Evolutionary conservation across 1,140 invertebrate species (phyloP).

Genomic region (Stenopsyche tienmushanensis): DNA sequence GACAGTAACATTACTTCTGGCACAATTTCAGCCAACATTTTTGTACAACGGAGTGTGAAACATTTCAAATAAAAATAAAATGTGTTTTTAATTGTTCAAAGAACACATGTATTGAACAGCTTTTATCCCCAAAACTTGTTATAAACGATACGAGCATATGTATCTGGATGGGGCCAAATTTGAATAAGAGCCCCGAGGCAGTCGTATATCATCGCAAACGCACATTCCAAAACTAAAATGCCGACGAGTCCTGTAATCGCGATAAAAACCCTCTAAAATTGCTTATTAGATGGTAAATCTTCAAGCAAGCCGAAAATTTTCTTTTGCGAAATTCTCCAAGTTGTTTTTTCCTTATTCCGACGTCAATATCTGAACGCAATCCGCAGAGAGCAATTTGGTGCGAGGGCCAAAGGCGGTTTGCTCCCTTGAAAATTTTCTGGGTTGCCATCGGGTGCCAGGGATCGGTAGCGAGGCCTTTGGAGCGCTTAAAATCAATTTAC

Average conservation of each 20-base stretch:
- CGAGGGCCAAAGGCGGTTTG: background rate
- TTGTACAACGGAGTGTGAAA: too few relatives aligned
- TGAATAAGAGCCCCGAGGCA: too few relatives aligned
- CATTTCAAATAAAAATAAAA: too few relatives aligned
- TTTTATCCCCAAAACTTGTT: too few relatives aligned
- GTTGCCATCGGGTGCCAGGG: background rate
- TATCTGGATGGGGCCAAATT: too few relatives aligned
- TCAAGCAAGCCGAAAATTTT: background rate
- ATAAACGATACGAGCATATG: too few relatives aligned
- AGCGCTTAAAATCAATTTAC: conserved; percentile 27
- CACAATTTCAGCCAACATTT: too few relatives aligned
- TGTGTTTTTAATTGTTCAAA: too few relatives aligned
- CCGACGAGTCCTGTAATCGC: background rate
- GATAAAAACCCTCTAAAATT: background rate
- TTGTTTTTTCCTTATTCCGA: background rate
- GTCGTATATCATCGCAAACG: background rate
- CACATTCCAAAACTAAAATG: too few relatives aligned
- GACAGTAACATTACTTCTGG: too few relatives aligned
- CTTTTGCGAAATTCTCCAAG: conserved; percentile 1
- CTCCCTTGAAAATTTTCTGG: background rate
- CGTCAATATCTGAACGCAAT: conserved; percentile 17
- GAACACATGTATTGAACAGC: too few relatives aligned
- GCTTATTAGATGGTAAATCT: conserved; percentile 14
- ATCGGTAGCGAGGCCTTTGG: conserved; percentile 14
- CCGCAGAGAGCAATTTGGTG: conserved; percentile 11